A percentile compares a stretch with the other conserved stretches of the same genome.
phyloP scores from a whole-genome alignment of 37 sponge, comb jelly and placozoan species.

The Agelas oroides region DNA sequence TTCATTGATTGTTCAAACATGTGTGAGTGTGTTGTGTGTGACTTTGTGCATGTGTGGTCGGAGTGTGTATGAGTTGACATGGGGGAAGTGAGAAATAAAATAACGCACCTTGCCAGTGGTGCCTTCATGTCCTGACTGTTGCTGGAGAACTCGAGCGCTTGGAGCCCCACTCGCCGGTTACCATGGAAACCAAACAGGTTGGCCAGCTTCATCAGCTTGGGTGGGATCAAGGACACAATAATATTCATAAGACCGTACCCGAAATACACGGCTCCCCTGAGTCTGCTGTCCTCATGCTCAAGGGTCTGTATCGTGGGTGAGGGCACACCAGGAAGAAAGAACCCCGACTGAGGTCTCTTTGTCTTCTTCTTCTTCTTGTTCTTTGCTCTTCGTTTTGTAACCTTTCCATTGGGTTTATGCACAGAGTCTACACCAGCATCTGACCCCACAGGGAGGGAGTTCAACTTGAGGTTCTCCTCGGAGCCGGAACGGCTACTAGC shows the following conservation, averaged over 20 bases:
- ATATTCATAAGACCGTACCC: constrained; percentile 95
- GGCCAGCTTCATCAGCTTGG: constrained; percentile 89
- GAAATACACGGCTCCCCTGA: constrained; percentile 82
- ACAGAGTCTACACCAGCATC: too few relatives aligned
- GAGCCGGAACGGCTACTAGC: too few relatives aligned
- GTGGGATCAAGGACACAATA: constrained; percentile 94
- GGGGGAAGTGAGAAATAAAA: not conserved
- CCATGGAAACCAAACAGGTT: constrained; percentile 97
- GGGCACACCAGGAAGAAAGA: constrained; percentile 14
- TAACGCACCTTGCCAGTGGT: constrained; percentile 82
- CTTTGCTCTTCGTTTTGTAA: not conserved
- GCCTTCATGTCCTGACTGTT: constrained; percentile 88
- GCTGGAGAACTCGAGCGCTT: constrained; percentile 81
- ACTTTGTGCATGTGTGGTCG: too few relatives aligned
- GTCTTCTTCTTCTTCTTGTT: not conserved
- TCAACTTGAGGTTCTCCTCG: too few relatives aligned
- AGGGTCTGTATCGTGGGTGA: constrained; percentile 7
- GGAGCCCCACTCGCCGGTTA: constrained; percentile 78
- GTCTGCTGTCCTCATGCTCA: constrained; percentile 47
- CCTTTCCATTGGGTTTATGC: too few relatives aligned
- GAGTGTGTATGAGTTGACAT: not conserved
- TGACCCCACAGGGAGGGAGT: too few relatives aligned
- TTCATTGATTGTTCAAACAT: too few relatives aligned
- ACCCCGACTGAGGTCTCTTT: constrained; percentile 39
- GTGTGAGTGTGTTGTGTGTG: too few relatives aligned